Percentiles rank a stretch among this genome's conserved stretches.
Conservation (phyloP, 2,797 vertebrate species). For the Loris lydekkerianus region DNA sequence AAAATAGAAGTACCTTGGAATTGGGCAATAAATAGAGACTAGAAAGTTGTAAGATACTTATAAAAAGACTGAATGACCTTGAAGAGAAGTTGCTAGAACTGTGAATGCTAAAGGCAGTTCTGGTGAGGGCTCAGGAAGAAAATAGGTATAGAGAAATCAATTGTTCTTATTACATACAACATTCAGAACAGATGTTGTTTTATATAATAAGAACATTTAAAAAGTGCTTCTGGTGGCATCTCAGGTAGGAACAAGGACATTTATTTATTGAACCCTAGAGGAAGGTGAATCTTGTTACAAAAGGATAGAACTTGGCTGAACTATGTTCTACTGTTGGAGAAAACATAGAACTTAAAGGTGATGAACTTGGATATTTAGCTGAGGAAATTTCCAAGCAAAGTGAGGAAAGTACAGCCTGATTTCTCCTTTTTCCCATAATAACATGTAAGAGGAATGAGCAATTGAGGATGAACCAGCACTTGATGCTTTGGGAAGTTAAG, state of each 20-base stretch:
- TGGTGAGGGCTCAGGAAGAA: background rate
- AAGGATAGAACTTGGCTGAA: slow-evolving; percentile 24
- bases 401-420: background rate
- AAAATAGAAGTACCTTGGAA: slow-evolving; percentile 4
- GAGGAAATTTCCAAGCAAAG: slow-evolving; percentile 43
- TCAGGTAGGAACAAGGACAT: background rate
- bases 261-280: background rate
- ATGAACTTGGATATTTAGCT: background rate
- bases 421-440: background rate
- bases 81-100: background rate
- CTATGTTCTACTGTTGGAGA: background rate
- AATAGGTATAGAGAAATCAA: background rate
- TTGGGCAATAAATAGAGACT: background rate
- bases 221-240: background rate
- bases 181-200: background rate
- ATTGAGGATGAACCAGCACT: background rate
- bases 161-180: background rate
- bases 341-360: background rate
- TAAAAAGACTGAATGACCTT: slow-evolving; percentile 24
- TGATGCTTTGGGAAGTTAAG: slow-evolving; percentile 1
- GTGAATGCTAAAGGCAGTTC: background rate
- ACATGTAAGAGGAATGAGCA: slow-evolving; percentile 28
- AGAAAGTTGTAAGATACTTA: background rate
- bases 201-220: background rate
- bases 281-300: background rate